Evolutionary conservation across 2,888 invertebrate genomes (phyloP), one percentile per base, ranked within the genome.

Genomic region (Dichetophora obliterata): DNA sequence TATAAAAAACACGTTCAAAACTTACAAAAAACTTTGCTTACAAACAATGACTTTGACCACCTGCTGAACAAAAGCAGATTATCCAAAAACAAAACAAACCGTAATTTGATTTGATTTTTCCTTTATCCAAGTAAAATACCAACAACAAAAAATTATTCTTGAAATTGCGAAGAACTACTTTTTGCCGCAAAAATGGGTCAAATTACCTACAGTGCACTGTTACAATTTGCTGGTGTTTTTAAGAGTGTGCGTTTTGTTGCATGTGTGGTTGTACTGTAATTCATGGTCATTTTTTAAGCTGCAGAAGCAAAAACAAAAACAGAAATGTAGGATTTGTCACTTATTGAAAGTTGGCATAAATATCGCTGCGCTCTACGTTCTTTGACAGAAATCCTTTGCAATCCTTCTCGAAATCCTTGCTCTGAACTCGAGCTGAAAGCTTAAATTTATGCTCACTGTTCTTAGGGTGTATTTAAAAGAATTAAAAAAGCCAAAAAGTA

Each of bases 251-350:
- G 24, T 68, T 16, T 43, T 34, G 34, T 34, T 43, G 34, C 34
- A 37, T 19, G 66, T 68, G 68, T 68, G 50, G 68, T 68, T 59
- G 27, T 3, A 27, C 63, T 31, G 85, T 85, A 84, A 84, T 84
- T 85, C 85, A 83, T 84, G 85, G 85, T 83, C 82, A 82, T 84
- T 81, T 78, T 54, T 74, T 74, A 52, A 75, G 43, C 68, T 74
- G 37, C 69, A 71, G 50, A 59, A 77, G n/a, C 69, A 78, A 66
- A 70, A 76, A 14, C 73, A 75, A 63, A 75, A 73, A 54, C 3
- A 31, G 5, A 31, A 31, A 31, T 31, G 54, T 9, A 19, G 54
- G 54, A 70, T 70, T 70, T 76, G 75, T 69, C 48, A 73, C 63
- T 48, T 61, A 75, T 63, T 73, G 73, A 43, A 31, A 63, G 50